Evolutionary conservation across 2,113 vertebrate species (phyloP), one percentile per base, ranked within the genome.

Genomic region (Oreochromis niloticus): DNA sequence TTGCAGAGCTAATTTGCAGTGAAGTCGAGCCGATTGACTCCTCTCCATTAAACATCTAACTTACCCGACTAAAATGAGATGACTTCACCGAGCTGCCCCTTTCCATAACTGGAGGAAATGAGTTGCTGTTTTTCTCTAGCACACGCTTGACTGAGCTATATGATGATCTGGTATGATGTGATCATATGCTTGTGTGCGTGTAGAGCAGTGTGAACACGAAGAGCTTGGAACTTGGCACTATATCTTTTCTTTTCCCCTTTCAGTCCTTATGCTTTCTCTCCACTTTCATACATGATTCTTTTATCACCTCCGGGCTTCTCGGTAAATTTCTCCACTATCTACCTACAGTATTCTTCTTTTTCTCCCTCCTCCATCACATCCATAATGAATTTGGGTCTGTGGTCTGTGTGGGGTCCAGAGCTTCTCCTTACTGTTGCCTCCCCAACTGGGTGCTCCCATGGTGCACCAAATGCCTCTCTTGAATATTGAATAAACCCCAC

Each of bases 401-500:
- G 86, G 92, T 88, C 73, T 43, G 84, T 79, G 80, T 88, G 92
- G 89, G 93, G 93, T 88, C 91, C 91, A 92, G 81, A 90, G 88
- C 92, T 71, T 91, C 85, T 91, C 86, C 83, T 78, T 55, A 32
- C 90, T 83, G 83, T 82, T 54, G 39, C 22, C 86, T 89, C 88
- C 91, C 93, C 90, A 92, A 88, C 93, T 93, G 93, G 48, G 87
- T 39, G 52, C 89, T 91, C 95, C 92, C 93, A 92, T 52, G 27
- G 93, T 63, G 95, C 75, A 87, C 90, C 94, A 96, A 95, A 96
- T 95, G 94, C 86, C 94, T 95, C 92, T 93, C 84, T 84, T 95
- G 94, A 95, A 96, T 96, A 94, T 94, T 96, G 92, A 94, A 95
- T 95, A 90, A 92, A 86, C 85, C 86, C 73, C 88, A 55, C 88